Conservation (phyloP, 2,113 vertebrate genomes). For the Apteryx owenii region DNA sequence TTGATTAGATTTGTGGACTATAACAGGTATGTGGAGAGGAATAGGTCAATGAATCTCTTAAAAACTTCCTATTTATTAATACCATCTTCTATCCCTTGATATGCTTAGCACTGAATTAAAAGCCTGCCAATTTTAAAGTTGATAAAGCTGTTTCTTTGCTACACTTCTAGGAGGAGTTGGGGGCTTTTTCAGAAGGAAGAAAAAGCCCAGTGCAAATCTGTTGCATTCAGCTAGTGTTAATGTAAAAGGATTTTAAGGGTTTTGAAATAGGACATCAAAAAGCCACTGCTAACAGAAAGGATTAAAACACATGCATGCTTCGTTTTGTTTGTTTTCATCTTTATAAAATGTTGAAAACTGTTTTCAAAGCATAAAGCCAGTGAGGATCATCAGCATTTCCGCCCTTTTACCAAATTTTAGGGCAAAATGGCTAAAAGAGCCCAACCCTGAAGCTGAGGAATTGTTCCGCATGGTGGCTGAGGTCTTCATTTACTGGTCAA, state of each 20-base stretch:
- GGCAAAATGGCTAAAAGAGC: constrained; percentile 94
- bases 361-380: background rate
- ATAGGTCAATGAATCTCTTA: background rate
- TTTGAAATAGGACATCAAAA: constrained; percentile 7
- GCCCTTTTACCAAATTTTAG: constrained; percentile 72
- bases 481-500: constrained; percentile 97
- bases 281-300: background rate
- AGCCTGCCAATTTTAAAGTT: background rate
- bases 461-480: constrained; percentile 98
- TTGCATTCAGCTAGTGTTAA: background rate
- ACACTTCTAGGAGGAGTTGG: background rate
- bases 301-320: background rate
- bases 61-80: constrained; percentile 10
- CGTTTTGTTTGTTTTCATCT: background rate
- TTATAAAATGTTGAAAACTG: background rate
- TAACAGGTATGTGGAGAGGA: constrained; percentile 86
- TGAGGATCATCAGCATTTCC: background rate
- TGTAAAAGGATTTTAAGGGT: background rate
- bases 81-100: background rate
- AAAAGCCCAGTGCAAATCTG: background rate
- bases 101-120: background rate
- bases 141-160: background rate
- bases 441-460: constrained; percentile 89
- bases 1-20: constrained; percentile 97
- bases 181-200: background rate